Evolutionary conservation across 2,888 invertebrate genomes (phyloP), one percentile per base, ranked within the genome.

Genomic region (Microctonus hyperodae): DNA sequence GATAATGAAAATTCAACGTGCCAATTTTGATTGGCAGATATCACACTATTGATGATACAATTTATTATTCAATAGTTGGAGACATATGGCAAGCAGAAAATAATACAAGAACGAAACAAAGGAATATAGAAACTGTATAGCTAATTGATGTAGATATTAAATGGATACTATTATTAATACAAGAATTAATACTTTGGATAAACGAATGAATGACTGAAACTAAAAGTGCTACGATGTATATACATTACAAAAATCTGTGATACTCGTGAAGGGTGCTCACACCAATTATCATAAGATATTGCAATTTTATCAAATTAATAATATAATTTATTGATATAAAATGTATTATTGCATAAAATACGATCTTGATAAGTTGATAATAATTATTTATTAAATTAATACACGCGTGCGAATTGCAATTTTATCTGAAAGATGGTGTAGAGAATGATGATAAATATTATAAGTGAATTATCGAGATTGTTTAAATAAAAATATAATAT

Each of bases 1-100:
- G 74, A 55, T 70, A 67, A 67, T 63, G 31, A 31, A 48, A 57
- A 57, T 64, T 57, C 22, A 22, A 40, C 25, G 59, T 59, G 23
- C 7, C 9, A 28, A 55, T 33, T 51, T 11, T 25, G 1, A n/a
- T 22, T 51, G 11, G n/a, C 51, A 23, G 6, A 7, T 33, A n/a
- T 13, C 28, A 25, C 53, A 16, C 55, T 5, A 33, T 33, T 28
- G 13, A 13, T 16, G 16, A 10, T 31, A n/a, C 0, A 5, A 28
- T 55, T 28, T 16, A n/a, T 31, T 31, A 55, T 6, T n/a, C 33
- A 55, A 7, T 28, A 5, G 31, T 16, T n/a, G 6, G n/a, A 10
- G 22, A 51, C 23, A 51, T 6, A 13, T 23, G 23, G 22, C 25
- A 13, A 9, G 2, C 13, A 1, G 51, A n/a, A 11, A 51, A 51